Conservation (phyloP, 2,888 invertebrate genomes). For the Drosophila subsilvestris region DNA sequence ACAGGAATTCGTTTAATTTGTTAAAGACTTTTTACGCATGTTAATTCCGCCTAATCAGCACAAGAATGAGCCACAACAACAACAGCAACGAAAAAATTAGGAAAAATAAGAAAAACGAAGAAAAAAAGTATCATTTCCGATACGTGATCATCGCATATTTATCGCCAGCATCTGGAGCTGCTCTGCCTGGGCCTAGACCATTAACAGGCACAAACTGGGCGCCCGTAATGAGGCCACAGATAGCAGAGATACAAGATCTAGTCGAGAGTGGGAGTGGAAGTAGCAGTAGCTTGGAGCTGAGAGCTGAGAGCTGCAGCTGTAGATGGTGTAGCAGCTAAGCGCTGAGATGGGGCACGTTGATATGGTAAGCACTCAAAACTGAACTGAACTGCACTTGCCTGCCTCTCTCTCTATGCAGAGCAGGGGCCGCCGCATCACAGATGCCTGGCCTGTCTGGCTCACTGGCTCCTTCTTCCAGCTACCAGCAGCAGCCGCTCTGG, state of each 20-base stretch:
- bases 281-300: slow-evolving; percentile 8
- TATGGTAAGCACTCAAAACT: slow-evolving; percentile 76
- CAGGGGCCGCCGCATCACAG: slow-evolving; percentile 49
- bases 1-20: slow-evolving; percentile 53
- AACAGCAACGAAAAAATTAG: neutral
- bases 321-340: slow-evolving; percentile 33
- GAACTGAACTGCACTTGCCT: slow-evolving; percentile 36
- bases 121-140: slow-evolving; percentile 48
- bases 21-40: slow-evolving; percentile 53
- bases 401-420: slow-evolving; percentile 65
- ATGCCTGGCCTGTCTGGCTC: neutral
- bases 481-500: neutral
- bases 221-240: slow-evolving; percentile 74
- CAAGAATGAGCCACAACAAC: neutral
- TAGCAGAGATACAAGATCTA: slow-evolving; percentile 68
- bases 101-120: neutral
- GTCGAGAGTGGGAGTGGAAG: slow-evolving; percentile 28
- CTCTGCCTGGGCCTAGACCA: slow-evolving; percentile 32
- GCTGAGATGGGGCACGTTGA: slow-evolving; percentile 62
- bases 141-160: slow-evolving; percentile 79
- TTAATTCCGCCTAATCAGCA: slow-evolving; percentile 42
- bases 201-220: slow-evolving; percentile 41
- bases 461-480: slow-evolving; percentile 6
- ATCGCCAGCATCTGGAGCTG: slow-evolving; percentile 66
- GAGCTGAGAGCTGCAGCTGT: neutral